phyloP scores from a whole-genome alignment of 2,888 invertebrate species.

The Bhutanitis thaidina region DNA sequence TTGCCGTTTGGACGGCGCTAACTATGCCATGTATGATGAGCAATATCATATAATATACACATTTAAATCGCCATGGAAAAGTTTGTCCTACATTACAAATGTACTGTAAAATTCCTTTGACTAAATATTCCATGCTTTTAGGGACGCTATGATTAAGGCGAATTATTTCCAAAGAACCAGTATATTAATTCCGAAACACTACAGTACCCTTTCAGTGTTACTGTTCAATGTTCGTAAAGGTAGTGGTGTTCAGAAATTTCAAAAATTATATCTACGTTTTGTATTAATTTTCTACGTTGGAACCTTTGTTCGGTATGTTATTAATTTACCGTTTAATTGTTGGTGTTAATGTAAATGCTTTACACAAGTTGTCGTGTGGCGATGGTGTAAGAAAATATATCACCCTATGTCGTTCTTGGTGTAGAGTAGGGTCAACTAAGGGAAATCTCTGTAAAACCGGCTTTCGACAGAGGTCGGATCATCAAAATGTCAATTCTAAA shows the following conservation, averaged over 20 bases:
- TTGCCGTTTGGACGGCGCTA: neutral
- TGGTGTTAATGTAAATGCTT: no score
- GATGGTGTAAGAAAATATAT: no score
- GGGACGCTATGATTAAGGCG: conserved; percentile 4
- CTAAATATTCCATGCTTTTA: conserved; percentile 18
- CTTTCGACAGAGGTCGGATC: no score
- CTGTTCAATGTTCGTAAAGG: neutral
- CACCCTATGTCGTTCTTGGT: no score
- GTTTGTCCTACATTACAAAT: conserved; percentile 9
- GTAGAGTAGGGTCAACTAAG: no score
- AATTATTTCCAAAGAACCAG: conserved; percentile 3
- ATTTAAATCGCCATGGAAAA: conserved; percentile 13
- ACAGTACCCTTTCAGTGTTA: conserved; percentile 3
- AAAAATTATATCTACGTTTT: neutral
- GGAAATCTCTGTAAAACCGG: no score
- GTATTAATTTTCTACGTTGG: no score
- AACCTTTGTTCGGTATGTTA: neutral
- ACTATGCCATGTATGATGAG: neutral
- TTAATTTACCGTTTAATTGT: no score
- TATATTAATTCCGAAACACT: conserved; percentile 11
- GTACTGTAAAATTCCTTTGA: conserved; percentile 15
- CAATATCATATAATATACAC: neutral
- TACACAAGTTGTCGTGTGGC: no score
- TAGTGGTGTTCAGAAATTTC: neutral
- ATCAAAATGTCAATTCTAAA: no score